Evolutionary conservation across 2,888 invertebrate species (phyloP), one percentile per base, ranked within the genome.

Genomic region (Phengaris alcon): DNA sequence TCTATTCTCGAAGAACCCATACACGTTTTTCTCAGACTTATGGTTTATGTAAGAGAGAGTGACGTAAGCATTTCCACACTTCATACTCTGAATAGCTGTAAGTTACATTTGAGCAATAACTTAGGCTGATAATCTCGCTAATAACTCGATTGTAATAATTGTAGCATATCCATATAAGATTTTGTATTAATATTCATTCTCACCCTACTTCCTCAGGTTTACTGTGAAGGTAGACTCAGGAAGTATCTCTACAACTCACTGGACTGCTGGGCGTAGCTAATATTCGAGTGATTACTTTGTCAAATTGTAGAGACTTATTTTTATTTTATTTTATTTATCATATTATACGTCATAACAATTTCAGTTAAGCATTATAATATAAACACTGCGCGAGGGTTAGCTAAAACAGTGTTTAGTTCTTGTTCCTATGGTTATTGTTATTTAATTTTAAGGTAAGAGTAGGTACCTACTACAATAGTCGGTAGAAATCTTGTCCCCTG

Each of bases 21-120:
- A 72, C 54, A 72, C 72, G 54, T 72, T 54, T 22, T 72, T 48
- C 72, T 13, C 72, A 54, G 72, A 35, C 72, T 72, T 72, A 72
- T 72, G 72, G 35, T 72, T 72, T 72, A 72, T 72, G 72, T 72
- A 72, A 72, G 72, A 72, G 72, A 35, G 54, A 13, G 72, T 72
- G 72, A 72, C 54, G 54, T 72, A 72, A 72, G 22, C 51, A 54
- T 72, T 70, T 70, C 70, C 12, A 22, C 54, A 72, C 35, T 72
- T 54, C 54, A 72, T 72, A 72, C 70, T 72, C 52, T 72, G 35
- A 3, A 72, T 54, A 70, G 48, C 15, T 70, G 52, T 70, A 12
- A 6, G 13, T n/a, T 13, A 64, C 12, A 15, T 51, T 52, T 72
- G 54, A 54, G 72, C 54, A 72, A 72, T 8, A 6, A 70, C 70